These are phyloP conservation scores for Ancistrus triradiatus DNA, from an alignment of 2,113 vertebrate genomes.

Conservation along the genomic window DNA sequence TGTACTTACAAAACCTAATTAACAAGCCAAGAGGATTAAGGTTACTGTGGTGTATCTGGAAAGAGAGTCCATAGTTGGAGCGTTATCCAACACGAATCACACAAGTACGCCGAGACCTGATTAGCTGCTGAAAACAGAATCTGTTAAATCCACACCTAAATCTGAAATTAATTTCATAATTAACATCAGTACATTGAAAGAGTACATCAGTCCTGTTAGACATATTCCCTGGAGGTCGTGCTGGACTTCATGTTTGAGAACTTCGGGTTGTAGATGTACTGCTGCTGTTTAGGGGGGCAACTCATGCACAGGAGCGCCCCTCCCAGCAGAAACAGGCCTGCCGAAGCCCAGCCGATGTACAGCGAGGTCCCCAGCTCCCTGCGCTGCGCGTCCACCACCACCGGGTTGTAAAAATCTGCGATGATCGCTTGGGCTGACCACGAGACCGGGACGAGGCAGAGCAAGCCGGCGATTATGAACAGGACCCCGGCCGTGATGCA, in stretches of 20 bases:
- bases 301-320: constrained; percentile 83
- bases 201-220: constrained; percentile 49
- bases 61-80: too few species aligned
- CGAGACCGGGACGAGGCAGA: constrained; percentile 69
- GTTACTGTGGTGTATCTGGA: too few species aligned
- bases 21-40: too few species aligned
- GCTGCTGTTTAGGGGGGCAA: constrained; percentile 74
- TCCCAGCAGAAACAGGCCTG: constrained; percentile 72
- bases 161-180: too few species aligned
- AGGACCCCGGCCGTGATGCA: constrained; percentile 61
- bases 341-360: constrained; percentile 86
- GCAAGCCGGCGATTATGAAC: constrained; percentile 59
- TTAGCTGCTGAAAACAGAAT: too few species aligned
- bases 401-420: constrained; percentile 79
- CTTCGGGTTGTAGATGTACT: constrained; percentile 56
- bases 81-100: too few species aligned
- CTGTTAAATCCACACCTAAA: too few species aligned
- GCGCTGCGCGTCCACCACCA: constrained; percentile 49
- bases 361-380: constrained; percentile 77
- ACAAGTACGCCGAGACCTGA: too few species aligned
- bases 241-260: constrained; percentile 51
- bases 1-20: too few species aligned
- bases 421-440: constrained; percentile 85
- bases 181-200: too few species aligned
- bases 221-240: constrained; percentile 58